A percentile compares a stretch with the other conserved stretches of the same genome.
Evolutionary conservation across 2,797 vertebrate genomes (phyloP).

Genomic region (Clarias platycephalus): DNA sequence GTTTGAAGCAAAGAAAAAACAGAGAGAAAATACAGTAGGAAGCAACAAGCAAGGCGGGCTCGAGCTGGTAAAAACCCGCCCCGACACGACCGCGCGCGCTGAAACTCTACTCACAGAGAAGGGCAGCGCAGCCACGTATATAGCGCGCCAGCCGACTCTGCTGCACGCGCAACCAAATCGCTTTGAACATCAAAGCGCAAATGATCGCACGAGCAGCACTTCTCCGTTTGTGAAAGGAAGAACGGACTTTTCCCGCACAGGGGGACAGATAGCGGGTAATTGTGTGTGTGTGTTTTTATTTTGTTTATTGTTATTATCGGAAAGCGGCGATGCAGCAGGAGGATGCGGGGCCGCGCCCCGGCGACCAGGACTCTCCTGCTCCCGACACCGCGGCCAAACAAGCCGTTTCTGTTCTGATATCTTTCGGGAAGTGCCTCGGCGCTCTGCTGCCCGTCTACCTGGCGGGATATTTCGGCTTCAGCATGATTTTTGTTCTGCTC

Average conservation of each 20-base stretch:
- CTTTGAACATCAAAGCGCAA: not conserved
- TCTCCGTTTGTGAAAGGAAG: not conserved
- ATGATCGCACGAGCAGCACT: not conserved
- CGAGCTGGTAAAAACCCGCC: conserved; percentile 67
- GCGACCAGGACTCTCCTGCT: conserved; percentile 27
- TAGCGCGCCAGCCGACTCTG: not conserved
- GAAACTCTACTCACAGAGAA: not conserved
- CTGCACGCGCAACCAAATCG: not conserved
- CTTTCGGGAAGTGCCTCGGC: conserved; percentile 75
- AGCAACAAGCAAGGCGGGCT: conserved; percentile 39
- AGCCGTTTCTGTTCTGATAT: conserved; percentile 71
- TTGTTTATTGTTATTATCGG: not conserved
- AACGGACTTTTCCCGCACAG: not conserved
- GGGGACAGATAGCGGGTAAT: not conserved
- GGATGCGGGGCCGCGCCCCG: conserved; percentile 56
- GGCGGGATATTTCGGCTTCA: conserved; percentile 79
- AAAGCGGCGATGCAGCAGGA: conserved; percentile 66
- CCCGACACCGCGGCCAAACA: conserved; percentile 62
- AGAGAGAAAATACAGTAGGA: not conserved
- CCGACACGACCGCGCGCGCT: conserved; percentile 46
- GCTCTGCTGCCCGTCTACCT: conserved; percentile 79
- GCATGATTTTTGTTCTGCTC: conserved; percentile 71
- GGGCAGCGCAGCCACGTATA: conserved; percentile 9
- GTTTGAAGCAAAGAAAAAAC: not conserved
- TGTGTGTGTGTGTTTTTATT: not conserved